These are phyloP conservation scores for Gastrophysa polygoni DNA, from an alignment of 2,888 invertebrate genomes.

Conservation along the genomic window DNA sequence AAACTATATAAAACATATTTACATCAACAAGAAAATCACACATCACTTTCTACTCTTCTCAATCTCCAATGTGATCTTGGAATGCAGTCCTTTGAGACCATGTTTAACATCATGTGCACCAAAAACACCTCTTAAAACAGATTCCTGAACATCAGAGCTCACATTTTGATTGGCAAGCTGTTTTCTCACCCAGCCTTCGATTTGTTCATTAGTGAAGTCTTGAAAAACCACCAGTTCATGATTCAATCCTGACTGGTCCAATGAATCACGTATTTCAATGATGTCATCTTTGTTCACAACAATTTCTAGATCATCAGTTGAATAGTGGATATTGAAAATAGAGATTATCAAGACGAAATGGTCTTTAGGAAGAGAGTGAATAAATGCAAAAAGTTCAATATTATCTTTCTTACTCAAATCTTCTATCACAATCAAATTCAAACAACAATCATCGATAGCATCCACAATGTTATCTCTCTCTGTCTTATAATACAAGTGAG, in stretches of 20 bases:
- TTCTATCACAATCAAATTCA: constrained; percentile 48
- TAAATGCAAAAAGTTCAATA: constrained; percentile 38
- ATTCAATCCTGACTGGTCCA: constrained; percentile 35
- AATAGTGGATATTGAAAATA: constrained; percentile 47
- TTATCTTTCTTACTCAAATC: constrained; percentile 42
- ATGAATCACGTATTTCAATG: constrained; percentile 34
- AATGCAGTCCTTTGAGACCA: constrained; percentile 45
- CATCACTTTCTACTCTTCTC: constrained; percentile 21
- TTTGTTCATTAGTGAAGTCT: constrained; percentile 37
- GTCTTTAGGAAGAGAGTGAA: constrained; percentile 40
- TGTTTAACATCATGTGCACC: constrained; percentile 38
- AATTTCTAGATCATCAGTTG: constrained; percentile 35
- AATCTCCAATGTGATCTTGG: constrained; percentile 39
- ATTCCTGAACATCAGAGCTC: constrained; percentile 22
- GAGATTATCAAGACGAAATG: constrained; percentile 39
- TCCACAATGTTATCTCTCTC: constrained; percentile 26
- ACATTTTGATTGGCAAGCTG: constrained; percentile 34
- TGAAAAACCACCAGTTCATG: constrained; percentile 43
- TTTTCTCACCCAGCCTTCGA: constrained; percentile 40
- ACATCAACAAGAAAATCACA: constrained; percentile 4
- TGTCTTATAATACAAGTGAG: constrained; percentile 23
- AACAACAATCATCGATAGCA: constrained; percentile 29
- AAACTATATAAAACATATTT: constrained; percentile 2
- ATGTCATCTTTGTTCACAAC: constrained; percentile 37
- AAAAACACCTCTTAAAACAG: constrained; percentile 36